Base-by-base conservation (phyloP, 2,113 vertebrate genomes). In the Verasper variegatus region DNA sequence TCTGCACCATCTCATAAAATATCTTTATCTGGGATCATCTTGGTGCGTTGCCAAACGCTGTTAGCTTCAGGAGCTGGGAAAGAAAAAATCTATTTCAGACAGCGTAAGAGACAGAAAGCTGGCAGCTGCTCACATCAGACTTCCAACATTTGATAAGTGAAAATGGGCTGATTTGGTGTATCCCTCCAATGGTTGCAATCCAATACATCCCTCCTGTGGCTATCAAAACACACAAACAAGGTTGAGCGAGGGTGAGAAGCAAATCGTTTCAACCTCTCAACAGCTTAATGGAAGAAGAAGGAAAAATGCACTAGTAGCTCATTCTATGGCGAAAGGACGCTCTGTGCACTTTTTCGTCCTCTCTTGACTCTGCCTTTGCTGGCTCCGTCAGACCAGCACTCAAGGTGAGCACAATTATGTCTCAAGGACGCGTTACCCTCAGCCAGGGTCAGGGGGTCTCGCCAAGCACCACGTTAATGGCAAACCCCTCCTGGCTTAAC, bases 1-100 rank as follows among this genome's bases (percentile, higher is more conserved):
- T 85, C 87, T 89, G 83, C 82, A 84, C 79, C 70, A 71, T 76
- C 84, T 89, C 78, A 81, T 83, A 77, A 90, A 91, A 91, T 79
- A 88, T 92, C 86, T 89, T 89, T 80, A 91, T 92, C 82, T 84
- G 80, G 80, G 81, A 92, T 88, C 86, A 79, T 78, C 82, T 88
- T 90, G 87, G 91, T 78, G 31, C n/a, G 14, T 74, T 84, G 91
- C 91, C 89, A 89, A 87, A 74, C 55, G 17, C 71, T 20, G 84
- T 84, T 88, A 90, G 90, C 91, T 91, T 90, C 91, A 78, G 89
- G 83, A 88, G 82, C 81, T 45, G 62, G 70, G 70, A 76, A 76
- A 76, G 67, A 76, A 80, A 75, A 85, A 79, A 86, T 86, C 81
- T 80, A 86, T 89, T 89, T 87, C 82, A 89, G 64, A 89, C 69